Base-by-base conservation (phyloP, 2,113 vertebrate species). In the Oriolus oriolus region DNA sequence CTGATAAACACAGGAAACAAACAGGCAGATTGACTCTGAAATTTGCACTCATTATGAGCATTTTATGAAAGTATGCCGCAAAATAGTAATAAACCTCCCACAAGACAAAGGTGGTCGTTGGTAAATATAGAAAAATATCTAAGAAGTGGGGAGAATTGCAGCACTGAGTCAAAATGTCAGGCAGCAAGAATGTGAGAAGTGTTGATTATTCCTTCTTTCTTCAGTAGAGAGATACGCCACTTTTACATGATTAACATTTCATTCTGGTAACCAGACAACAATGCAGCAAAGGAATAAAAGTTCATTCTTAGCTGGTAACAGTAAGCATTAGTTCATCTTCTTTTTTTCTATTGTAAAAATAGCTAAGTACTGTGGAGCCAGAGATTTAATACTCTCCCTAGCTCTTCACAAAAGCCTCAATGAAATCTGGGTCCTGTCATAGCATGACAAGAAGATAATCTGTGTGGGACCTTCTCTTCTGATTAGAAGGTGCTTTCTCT, bases 381-480 rank as follows among this genome's bases (percentile, higher is more conserved):
- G 68, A 70, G 44, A 13, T 86, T 93, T 89, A 95, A 75, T 59
- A 65, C 61, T 90, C 85, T 87, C 69, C 7, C 5, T 42, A 86
- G 45, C 60, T 92, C 89, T 90, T 94, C 82, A 87, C 75, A 93
- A 93, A 96, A 97, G 56, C 63, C 20, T 77, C 77, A 44, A 39
- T 60, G 86, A 94, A 96, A 95, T 93, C 93, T 94, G 86, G 47
- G 56, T 89, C 77, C 74, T 93, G 78, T 96, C 92, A 87, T 59
- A 64, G 44, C 57, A 95, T 68, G 79, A 96, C 87, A 90, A 85
- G 76, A 68, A 84, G 89, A 90, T 95, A 97, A 96, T 86, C 95
- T 94, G 88, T 81, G 81, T 92, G 81, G 79, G 91, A 91, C 86
- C 39, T 95, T 94, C 70, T 84, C 91, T 95, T 95, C 65, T 83